A percentile compares a stretch with the other conserved stretches of the same genome.
Conservation (phyloP, 2,888 invertebrate genomes). For the Nephrotoma flavescens region DNA sequence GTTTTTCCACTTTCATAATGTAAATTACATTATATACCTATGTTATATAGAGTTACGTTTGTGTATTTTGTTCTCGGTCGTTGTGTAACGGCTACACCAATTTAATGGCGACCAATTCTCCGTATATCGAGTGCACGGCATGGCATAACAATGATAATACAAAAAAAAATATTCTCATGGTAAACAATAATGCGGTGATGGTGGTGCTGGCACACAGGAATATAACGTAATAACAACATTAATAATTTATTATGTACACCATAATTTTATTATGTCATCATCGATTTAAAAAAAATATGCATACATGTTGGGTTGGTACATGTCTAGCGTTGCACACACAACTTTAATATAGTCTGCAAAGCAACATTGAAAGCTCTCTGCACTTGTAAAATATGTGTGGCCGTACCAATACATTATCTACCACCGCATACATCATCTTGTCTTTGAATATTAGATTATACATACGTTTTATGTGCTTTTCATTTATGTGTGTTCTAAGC, state of each 20-base stretch:
- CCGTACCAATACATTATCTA: not conserved
- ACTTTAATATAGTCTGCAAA: not conserved
- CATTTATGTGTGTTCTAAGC: not conserved
- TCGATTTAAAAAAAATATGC: not conserved
- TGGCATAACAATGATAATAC: not conserved
- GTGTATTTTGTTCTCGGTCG: not conserved
- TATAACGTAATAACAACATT: not conserved
- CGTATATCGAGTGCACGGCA: not conserved
- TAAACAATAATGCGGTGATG: not conserved
- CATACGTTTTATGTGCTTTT: not conserved
- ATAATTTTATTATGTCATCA: not conserved
- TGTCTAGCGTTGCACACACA: not conserved
- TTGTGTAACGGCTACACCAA: not conserved
- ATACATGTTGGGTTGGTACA: not conserved
- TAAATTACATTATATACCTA: not conserved
- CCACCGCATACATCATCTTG: not conserved
- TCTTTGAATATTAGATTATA: not conserved
- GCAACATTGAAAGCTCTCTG: not conserved
- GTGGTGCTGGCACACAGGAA: not conserved
- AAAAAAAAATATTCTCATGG: not conserved
- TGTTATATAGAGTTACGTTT: not conserved
- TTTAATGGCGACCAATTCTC: not conserved
- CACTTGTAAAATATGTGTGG: not conserved
- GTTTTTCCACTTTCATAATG: not conserved
- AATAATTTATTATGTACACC: not conserved